These are phyloP conservation scores for Myiozetetes cayanensis DNA, from an alignment of 2,113 vertebrate genomes.

Conservation along the genomic window DNA sequence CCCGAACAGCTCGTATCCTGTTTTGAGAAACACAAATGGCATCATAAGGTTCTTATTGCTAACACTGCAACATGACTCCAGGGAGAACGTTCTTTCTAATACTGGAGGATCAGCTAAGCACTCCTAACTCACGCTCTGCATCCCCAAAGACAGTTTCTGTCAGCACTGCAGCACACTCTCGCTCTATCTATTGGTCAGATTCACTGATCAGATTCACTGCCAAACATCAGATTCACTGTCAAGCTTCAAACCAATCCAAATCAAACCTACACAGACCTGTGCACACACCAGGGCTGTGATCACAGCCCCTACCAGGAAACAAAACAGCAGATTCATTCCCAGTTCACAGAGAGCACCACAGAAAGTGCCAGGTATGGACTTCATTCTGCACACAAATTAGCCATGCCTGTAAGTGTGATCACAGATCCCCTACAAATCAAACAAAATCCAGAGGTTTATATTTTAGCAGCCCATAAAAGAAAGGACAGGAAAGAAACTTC, in stretches of 20 bases:
- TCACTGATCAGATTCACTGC: not conserved
- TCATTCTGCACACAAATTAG: not conserved
- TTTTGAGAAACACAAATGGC: slow-evolving; percentile 19
- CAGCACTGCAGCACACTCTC: not conserved
- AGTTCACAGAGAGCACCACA: not conserved
- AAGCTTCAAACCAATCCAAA: not conserved
- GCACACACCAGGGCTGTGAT: not conserved
- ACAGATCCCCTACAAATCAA: not conserved
- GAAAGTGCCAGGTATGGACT: not conserved
- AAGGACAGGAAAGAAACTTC: not conserved
- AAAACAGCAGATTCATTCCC: not conserved
- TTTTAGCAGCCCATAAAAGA: not conserved
- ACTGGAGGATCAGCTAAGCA: not conserved
- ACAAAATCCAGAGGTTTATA: not conserved
- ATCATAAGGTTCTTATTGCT: not conserved
- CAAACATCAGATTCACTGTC: not conserved
- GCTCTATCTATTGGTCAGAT: not conserved
- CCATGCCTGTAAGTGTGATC: not conserved
- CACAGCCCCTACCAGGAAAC: not conserved
- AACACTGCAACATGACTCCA: not conserved
- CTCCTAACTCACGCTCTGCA: not conserved
- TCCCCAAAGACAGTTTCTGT: not conserved
- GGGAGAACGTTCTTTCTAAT: not conserved
- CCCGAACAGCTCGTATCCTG: slow-evolving; percentile 94
- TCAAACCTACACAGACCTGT: not conserved